Conservation (phyloP, 2,888 invertebrate species). For the Drosophila formosana region DNA sequence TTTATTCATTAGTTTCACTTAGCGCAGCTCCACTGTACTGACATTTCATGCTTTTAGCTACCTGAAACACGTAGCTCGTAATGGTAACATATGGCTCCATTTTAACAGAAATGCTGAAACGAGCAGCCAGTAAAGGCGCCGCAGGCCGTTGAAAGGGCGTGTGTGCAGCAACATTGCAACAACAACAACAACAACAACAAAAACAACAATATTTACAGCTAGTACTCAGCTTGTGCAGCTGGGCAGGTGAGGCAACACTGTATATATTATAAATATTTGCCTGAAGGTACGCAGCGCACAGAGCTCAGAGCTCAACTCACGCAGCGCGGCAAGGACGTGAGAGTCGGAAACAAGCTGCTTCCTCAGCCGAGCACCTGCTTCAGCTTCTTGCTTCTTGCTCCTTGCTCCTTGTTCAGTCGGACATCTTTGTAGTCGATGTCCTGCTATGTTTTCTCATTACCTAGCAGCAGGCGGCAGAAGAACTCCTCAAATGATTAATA, state of each 20-base stretch:
- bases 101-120: slow-evolving; percentile 47
- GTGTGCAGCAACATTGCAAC: slow-evolving; percentile 31
- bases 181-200: slow-evolving; percentile 30
- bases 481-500: slow-evolving; percentile 64
- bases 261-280: slow-evolving; percentile 58
- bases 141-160: slow-evolving; percentile 29
- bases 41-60: slow-evolving; percentile 19
- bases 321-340: slow-evolving; percentile 44
- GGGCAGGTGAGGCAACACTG: slow-evolving; percentile 24
- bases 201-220: slow-evolving; percentile 12
- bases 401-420: not conserved
- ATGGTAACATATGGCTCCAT: slow-evolving; percentile 55
- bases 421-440: slow-evolving; percentile 26
- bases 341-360: slow-evolving; percentile 31
- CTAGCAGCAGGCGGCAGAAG: not conserved
- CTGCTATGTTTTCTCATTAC: slow-evolving; percentile 25
- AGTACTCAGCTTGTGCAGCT: slow-evolving; percentile 40
- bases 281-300: slow-evolving; percentile 20
- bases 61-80: slow-evolving; percentile 48
- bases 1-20: not conserved
- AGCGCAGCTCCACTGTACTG: slow-evolving; percentile 26
- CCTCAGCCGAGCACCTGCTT: slow-evolving; percentile 17
- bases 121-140: slow-evolving; percentile 40
- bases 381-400: slow-evolving; percentile 18
- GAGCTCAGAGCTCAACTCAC: slow-evolving; percentile 14